phyloP scores from a whole-genome alignment of 1,140 invertebrate species.

The Papilio polytes region DNA sequence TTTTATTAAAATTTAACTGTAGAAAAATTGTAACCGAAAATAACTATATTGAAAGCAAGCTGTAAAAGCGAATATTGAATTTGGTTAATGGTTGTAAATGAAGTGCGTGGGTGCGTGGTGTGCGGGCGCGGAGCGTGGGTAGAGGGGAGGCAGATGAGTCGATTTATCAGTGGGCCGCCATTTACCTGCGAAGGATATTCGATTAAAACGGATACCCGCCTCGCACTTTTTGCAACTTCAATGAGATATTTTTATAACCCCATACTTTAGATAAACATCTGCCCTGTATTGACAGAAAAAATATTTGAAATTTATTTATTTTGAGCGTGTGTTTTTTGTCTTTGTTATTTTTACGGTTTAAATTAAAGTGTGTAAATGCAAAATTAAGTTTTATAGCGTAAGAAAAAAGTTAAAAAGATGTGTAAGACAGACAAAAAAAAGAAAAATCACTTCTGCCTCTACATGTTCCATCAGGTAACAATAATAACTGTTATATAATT shows the following conservation, averaged over 20 bases:
- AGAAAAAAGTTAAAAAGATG: no score
- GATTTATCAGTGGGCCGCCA: conserved; percentile 9
- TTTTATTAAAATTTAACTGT: background rate
- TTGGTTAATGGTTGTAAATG: conserved; percentile 26
- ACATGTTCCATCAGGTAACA: no score
- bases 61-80: conserved; percentile 6
- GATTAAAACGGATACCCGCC: conserved; percentile 15
- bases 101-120: background rate
- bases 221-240: conserved; percentile 7
- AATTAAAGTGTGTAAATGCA: no score
- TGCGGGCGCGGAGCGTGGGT: background rate
- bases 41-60: background rate
- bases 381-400: background rate
- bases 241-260: background rate
- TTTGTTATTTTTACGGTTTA: no score
- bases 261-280: background rate
- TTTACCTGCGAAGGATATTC: conserved; percentile 18
- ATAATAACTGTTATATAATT: no score
- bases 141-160: background rate
- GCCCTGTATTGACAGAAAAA: background rate
- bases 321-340: no score
- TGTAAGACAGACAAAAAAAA: no score
- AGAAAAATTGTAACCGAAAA: background rate
- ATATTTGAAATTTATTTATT: background rate
- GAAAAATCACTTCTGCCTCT: no score